phyloP scores from a whole-genome alignment of 2,888 invertebrate genomes.

The Lymantria dispar region DNA sequence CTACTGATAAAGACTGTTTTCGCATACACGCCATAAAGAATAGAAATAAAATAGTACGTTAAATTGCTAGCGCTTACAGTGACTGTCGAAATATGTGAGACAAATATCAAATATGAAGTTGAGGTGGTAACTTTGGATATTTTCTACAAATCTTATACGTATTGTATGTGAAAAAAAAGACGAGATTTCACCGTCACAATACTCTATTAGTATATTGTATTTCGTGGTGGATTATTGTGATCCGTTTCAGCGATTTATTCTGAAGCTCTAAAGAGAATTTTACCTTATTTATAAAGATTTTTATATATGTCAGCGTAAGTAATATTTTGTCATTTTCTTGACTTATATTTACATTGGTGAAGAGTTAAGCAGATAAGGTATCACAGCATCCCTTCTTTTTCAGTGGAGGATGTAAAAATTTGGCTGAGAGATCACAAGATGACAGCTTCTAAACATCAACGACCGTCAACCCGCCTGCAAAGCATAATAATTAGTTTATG shows the following conservation, averaged over 20 bases:
- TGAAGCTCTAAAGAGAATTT: background rate
- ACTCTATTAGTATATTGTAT: slow-evolving; percentile 27
- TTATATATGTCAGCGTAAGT: too few relatives aligned
- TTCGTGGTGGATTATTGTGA: slow-evolving; percentile 22
- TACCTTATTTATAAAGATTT: background rate
- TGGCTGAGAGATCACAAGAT: too few relatives aligned
- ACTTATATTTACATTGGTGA: too few relatives aligned
- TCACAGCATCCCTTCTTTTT: too few relatives aligned
- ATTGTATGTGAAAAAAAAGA: slow-evolving; percentile 1
- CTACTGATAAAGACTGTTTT: slow-evolving; percentile 44
- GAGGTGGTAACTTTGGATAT: slow-evolving; percentile 9
- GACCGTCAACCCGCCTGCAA: too few relatives aligned
- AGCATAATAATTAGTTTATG: too few relatives aligned
- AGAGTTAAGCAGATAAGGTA: too few relatives aligned
- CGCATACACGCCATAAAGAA: slow-evolving; percentile 30
- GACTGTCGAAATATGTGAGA: slow-evolving; percentile 25
- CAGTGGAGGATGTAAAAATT: too few relatives aligned
- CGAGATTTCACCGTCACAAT: background rate
- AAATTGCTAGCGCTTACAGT: slow-evolving; percentile 32
- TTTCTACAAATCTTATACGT: slow-evolving; percentile 9
- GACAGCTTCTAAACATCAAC: too few relatives aligned
- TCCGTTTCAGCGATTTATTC: slow-evolving; percentile 6
- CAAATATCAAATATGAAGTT: slow-evolving; percentile 30
- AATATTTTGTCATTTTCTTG: too few relatives aligned
- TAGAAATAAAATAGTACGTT: slow-evolving; percentile 32